Percentiles rank a stretch among this genome's conserved stretches.
phyloP scores from a whole-genome alignment of 2,797 vertebrate genomes.

The Kryptolebias ocellatus region DNA sequence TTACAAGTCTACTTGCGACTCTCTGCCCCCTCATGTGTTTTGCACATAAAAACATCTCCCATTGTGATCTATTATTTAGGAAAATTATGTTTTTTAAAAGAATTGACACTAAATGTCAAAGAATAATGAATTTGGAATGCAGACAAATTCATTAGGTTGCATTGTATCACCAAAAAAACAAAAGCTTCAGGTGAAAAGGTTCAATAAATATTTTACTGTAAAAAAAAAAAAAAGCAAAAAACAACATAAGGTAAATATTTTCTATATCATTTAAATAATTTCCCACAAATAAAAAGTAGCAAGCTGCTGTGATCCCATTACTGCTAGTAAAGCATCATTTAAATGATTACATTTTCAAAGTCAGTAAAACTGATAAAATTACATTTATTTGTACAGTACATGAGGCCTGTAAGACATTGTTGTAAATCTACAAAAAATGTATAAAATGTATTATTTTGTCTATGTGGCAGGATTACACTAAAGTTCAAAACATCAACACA shows the following conservation, averaged over 20 bases:
- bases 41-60: slow-evolving; percentile 23
- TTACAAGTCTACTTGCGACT: slow-evolving; percentile 35
- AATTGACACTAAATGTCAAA: slow-evolving; percentile 28
- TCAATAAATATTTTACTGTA: slow-evolving; percentile 5
- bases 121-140: slow-evolving; percentile 33
- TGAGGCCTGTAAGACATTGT: too few relatives aligned
- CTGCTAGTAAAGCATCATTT: too few relatives aligned
- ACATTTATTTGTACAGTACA: too few relatives aligned
- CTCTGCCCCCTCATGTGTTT: slow-evolving; percentile 32
- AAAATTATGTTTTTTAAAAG: slow-evolving; percentile 27
- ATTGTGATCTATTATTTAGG: slow-evolving; percentile 21
- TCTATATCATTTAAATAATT: too few relatives aligned
- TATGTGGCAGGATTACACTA: not conserved
- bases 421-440: too few relatives aligned
- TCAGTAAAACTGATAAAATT: too few relatives aligned
- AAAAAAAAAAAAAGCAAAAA: not conserved
- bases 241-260: too few relatives aligned
- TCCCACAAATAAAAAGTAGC: too few relatives aligned
- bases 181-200: slow-evolving; percentile 9
- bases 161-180: slow-evolving; percentile 13
- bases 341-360: too few relatives aligned
- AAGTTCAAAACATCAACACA: not conserved
- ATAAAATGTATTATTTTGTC: too few relatives aligned
- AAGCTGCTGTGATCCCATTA: too few relatives aligned
- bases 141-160: slow-evolving; percentile 63